phyloP scores from a whole-genome alignment of 2,797 vertebrate species.

The Sarcophilus harrisii region DNA sequence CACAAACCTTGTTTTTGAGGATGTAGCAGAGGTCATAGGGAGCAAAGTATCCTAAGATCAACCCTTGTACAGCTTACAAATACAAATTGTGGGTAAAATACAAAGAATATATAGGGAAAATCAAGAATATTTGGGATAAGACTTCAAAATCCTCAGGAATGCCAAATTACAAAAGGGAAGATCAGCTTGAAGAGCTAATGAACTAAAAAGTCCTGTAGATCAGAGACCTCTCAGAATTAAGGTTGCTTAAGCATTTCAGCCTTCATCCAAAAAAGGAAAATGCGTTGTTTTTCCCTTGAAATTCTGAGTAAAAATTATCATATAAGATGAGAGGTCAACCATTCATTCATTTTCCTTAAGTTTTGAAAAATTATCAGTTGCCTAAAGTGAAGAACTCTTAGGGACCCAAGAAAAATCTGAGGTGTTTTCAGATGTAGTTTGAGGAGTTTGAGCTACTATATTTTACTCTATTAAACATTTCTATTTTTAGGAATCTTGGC shows the following conservation, averaged over 20 bases:
- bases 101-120: neutral
- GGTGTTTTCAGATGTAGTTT: fast-evolving
- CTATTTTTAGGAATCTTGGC: constrained; percentile 89
- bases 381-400: neutral
- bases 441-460: fast-evolving
- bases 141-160: neutral
- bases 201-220: neutral
- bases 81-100: too few relatives aligned
- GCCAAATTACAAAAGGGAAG: neutral
- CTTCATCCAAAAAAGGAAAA: neutral
- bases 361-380: neutral
- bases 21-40: neutral
- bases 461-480: too few relatives aligned
- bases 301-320: neutral
- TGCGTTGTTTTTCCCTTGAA: neutral
- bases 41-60: neutral
- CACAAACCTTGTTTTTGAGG: neutral
- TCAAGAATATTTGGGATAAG: neutral
- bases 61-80: neutral
- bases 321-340: neutral
- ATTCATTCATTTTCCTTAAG: fast-evolving
- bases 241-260: neutral
- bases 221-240: neutral
- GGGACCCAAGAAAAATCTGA: neutral
- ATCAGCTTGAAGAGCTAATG: neutral